Evolutionary conservation across 1,140 invertebrate genomes (phyloP).

Genomic region (Psilanteris sp.): DNA sequence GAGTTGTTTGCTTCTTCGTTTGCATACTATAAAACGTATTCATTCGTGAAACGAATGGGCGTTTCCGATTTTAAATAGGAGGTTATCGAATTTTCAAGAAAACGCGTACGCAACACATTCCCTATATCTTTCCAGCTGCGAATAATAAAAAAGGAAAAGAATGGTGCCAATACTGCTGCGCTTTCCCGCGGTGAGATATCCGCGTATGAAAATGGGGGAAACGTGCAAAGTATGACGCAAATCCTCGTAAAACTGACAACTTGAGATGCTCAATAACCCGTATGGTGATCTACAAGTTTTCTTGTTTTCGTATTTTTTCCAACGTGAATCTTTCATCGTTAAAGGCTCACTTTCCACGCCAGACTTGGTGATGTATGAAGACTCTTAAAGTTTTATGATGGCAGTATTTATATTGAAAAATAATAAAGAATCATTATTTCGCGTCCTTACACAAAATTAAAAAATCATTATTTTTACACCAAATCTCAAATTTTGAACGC

Average conservation of each 20-base stretch:
- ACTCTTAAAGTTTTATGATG: slow-evolving; percentile 49
- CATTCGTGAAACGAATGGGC: slow-evolving; percentile 41
- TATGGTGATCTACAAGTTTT: slow-evolving; percentile 63
- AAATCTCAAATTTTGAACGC: too few species aligned
- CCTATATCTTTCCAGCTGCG: slow-evolving; percentile 28
- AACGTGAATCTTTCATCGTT: slow-evolving; percentile 62
- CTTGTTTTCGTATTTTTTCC: slow-evolving; percentile 57
- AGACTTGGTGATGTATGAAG: slow-evolving; percentile 51
- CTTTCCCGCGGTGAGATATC: slow-evolving; percentile 60
- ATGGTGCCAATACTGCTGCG: slow-evolving; percentile 63
- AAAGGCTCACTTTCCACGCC: slow-evolving; percentile 57
- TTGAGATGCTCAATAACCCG: slow-evolving; percentile 71
- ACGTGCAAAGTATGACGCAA: slow-evolving; percentile 69
- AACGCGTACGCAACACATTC: slow-evolving; percentile 17
- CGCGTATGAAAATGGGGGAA: slow-evolving; percentile 58
- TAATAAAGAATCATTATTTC: slow-evolving; percentile 40
- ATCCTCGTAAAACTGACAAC: slow-evolving; percentile 71
- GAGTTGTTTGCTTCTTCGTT: slow-evolving; percentile 13
- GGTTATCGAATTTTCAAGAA: slow-evolving; percentile 49
- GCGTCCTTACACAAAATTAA: too few species aligned
- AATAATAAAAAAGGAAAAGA: slow-evolving; percentile 64
- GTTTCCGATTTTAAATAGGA: slow-evolving; percentile 48
- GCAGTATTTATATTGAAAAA: slow-evolving; percentile 50
- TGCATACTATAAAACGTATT: slow-evolving; percentile 46
- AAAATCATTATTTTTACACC: too few species aligned